Conservation (phyloP, 1,140 invertebrate species). For the Triops longicaudatus region DNA sequence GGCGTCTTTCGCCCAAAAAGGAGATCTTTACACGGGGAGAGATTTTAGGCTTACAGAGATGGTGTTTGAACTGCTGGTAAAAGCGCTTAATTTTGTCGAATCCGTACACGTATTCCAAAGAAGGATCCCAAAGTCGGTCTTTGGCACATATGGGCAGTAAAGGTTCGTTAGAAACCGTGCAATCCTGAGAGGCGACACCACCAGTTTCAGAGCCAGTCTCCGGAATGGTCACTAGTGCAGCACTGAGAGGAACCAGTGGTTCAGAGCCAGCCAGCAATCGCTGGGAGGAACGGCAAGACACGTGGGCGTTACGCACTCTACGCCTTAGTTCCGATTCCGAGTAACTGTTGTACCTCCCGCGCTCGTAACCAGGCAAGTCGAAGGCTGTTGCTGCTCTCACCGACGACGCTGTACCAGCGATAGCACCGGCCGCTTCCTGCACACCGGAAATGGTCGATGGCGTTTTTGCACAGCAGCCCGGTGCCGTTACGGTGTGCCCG, state of each 20-base stretch:
- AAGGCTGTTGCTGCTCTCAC: slow-evolving; percentile 10
- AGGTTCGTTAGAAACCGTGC: neutral
- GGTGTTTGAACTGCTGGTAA: slow-evolving; percentile 14
- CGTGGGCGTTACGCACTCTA: slow-evolving; percentile 4
- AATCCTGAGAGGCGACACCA: neutral
- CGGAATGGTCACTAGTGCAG: neutral
- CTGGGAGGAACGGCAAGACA: neutral
- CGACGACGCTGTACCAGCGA: neutral
- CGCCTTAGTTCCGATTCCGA: neutral
- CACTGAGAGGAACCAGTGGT: neutral
- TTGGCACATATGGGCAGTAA: slow-evolving; percentile 5
- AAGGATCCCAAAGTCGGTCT: slow-evolving; percentile 10
- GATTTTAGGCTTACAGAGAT: neutral
- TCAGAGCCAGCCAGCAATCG: neutral
- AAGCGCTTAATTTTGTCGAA: slow-evolving; percentile 15
- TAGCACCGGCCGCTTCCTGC: neutral
- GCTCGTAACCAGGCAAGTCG: neutral
- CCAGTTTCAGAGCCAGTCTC: neutral
- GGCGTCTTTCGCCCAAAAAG: too few relatives aligned
- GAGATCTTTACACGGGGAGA: neutral
- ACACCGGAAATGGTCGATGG: neutral
- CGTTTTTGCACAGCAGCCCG: neutral
- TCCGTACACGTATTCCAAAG: slow-evolving; percentile 14
- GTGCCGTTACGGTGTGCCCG: neutral
- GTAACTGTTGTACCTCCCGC: slow-evolving; percentile 7